Evolutionary conservation across 2,888 invertebrate species (phyloP), one percentile per base, ranked within the genome.

Genomic region (Alloplasta piceator): DNA sequence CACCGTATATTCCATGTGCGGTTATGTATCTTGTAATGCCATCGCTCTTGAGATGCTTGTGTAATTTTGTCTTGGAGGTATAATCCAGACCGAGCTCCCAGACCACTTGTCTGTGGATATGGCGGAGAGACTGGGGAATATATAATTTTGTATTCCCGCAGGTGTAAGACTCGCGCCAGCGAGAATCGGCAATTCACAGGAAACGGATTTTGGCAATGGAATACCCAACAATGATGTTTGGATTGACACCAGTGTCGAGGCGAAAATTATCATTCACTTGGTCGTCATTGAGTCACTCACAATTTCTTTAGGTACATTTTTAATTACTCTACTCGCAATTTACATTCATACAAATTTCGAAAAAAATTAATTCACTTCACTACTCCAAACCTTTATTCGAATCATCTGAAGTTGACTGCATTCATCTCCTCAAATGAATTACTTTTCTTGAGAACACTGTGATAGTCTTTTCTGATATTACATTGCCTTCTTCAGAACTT

Each of bases 51-150:
- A 75, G 78, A 82, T 63, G 55, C 56, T 63, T 48, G 61, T 72
- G 78, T 82, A 82, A 82, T 82, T 78, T 78, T 71, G 55, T 63
- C 78, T 78, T 67, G 71, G 67, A 78, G 71, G 71, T 78, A 71
- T 74, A 75, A 82, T 82, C 75, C 63, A 43, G 50, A 78, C 16
- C 55, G 43, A 78, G 56, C 70, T 75, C 43, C 6, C 26, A 43
- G 75, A 66, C 61, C 73, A 50, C 58, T 63, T 48, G 52, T 67
- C 41, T 58, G 39, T 41, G 14, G 12, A 39, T n/a, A 36, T 46
- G 9, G 48, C 26, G 26, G 3, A 26, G 73, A 63, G 81, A 41
- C 60, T 55, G 48, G 67, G 64, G 66, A 72, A 75, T 78, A 67
- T 75, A 82, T 68, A 67, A 75, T 75, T 75, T 78, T 60, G 67